Base-by-base conservation (phyloP, 53 echinoderm and acorn worm genomes). In the Apostichopus leukothele region DNA sequence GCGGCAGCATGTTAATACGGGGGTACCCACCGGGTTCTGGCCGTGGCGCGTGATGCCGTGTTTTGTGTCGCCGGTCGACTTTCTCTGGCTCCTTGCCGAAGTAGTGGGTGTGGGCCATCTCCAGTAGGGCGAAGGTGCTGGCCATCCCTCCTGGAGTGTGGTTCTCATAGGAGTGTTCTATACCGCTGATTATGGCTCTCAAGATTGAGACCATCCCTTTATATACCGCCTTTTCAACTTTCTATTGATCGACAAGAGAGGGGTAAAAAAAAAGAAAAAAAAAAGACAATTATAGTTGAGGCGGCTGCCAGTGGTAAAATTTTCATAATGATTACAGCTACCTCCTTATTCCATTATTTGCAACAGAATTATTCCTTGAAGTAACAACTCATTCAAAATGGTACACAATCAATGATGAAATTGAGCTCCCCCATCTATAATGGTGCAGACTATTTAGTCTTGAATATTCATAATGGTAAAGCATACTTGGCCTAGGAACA, bases 41-140 rank as follows among this genome's bases (percentile, higher is more conserved):
- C 5, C 75, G 53, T n/a, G 74, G 88, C 16, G 88, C 22, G 18
- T 52, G 88, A 26, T 90, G 90, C 25, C 84, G 83, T 51, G 76
- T 50, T 60, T 92, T 90, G 66, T 92, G 76, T 11, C 85, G 85
- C 51, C 84, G 59, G 75, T 86, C 83, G 53, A 78, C 89, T 88
- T 89, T 92, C 52, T 91, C 93, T 7, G 92, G 91, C 78, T 95
- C 95, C 92, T 97, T 97, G 89, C 98, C 98, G 78, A 95, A 97
- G 95, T 94, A 97, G 93, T 97, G 98, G 12, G 95, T 97, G 92
- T 94, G 95, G 16, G 95, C 93, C 55, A 97, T 94, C 81, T 97
- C 98, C 14, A 97, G 94, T 9, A 97, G 90, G 22, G 98, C 94
- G 71, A 92, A 94, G 23, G 98, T 94, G 88, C 98, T 97, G 57